Conservation (phyloP, 2,888 invertebrate genomes). For the Apotomis turbidana region DNA sequence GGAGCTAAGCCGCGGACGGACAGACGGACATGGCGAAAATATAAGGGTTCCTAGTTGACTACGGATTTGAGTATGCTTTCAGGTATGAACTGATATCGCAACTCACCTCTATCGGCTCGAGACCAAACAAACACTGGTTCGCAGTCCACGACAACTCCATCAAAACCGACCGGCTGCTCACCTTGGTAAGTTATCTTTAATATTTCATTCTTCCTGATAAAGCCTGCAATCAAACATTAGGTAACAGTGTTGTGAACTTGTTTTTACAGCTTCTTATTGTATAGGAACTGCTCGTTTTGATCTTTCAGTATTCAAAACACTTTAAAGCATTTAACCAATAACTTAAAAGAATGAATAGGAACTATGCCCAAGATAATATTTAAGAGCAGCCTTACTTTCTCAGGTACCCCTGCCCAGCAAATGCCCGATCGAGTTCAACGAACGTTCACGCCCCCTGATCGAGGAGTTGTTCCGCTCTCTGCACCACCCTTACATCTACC, state of each 20-base stretch:
- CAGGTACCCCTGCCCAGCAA: conserved; percentile 84
- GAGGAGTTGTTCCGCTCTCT: conserved; percentile 92
- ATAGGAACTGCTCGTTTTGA: too few species aligned
- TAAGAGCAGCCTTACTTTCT: conserved; percentile 21
- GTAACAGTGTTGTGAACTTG: too few species aligned
- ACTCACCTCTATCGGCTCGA: conserved; percentile 91
- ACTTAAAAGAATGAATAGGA: too few species aligned
- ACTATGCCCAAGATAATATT: background rate
- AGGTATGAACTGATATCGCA: conserved; percentile 92
- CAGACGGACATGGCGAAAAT: too few species aligned
- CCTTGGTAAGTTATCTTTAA: conserved; percentile 78
- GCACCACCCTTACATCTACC: conserved; percentile 97
- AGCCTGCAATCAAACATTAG: background rate
- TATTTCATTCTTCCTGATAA: background rate
- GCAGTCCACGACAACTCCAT: conserved; percentile 92
- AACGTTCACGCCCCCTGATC: conserved; percentile 86
- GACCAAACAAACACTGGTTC: conserved; percentile 96
- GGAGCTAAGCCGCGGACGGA: too few species aligned
- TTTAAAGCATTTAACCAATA: too few species aligned
- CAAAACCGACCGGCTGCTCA: conserved; percentile 90
- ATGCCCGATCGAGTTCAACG: conserved; percentile 87
- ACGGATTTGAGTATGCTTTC: conserved; percentile 45
- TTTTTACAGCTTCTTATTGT: too few species aligned
- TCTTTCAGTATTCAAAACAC: too few species aligned
- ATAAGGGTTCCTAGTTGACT: too few species aligned